phyloP scores from a whole-genome alignment of 1,140 invertebrate species.

The Diploscapter pachys region DNA sequence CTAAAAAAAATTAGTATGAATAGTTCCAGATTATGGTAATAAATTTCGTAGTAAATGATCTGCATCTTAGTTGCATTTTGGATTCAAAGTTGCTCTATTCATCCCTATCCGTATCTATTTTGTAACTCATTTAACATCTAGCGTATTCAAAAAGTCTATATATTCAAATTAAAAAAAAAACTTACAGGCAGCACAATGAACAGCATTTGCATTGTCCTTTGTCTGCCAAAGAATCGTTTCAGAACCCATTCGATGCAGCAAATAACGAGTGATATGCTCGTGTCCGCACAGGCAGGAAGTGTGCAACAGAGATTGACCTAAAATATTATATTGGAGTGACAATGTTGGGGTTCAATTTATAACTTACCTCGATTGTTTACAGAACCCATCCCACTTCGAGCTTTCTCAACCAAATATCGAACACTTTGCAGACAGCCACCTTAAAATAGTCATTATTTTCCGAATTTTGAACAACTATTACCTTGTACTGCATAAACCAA shows the following conservation, averaged over 20 bases:
- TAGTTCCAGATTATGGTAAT: too few relatives aligned
- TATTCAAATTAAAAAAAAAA: neutral
- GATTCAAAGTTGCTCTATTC: too few relatives aligned
- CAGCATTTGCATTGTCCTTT: slow-evolving; percentile 32
- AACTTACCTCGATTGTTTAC: slow-evolving; percentile 24
- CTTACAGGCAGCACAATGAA: slow-evolving; percentile 42
- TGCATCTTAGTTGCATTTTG: too few relatives aligned
- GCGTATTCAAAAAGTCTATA: too few relatives aligned
- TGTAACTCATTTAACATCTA: too few relatives aligned
- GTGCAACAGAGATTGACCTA: slow-evolving; percentile 39
- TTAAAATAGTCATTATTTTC: too few relatives aligned
- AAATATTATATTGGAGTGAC: slow-evolving; percentile 8
- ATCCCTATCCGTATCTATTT: too few relatives aligned
- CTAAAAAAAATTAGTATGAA: neutral
- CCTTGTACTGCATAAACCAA: slow-evolving; percentile 33
- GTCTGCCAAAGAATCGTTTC: slow-evolving; percentile 33
- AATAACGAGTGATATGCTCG: slow-evolving; percentile 34
- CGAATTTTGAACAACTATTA: too few relatives aligned
- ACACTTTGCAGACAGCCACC: slow-evolving; percentile 35
- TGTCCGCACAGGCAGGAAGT: slow-evolving; percentile 37
- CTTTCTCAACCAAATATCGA: slow-evolving; percentile 36
- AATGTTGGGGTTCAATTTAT: too few relatives aligned
- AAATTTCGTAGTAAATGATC: too few relatives aligned
- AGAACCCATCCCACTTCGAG: slow-evolving; percentile 17
- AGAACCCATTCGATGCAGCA: slow-evolving; percentile 26